phyloP scores from a whole-genome alignment of 2,888 invertebrate genomes.

The Archips crataeganus region DNA sequence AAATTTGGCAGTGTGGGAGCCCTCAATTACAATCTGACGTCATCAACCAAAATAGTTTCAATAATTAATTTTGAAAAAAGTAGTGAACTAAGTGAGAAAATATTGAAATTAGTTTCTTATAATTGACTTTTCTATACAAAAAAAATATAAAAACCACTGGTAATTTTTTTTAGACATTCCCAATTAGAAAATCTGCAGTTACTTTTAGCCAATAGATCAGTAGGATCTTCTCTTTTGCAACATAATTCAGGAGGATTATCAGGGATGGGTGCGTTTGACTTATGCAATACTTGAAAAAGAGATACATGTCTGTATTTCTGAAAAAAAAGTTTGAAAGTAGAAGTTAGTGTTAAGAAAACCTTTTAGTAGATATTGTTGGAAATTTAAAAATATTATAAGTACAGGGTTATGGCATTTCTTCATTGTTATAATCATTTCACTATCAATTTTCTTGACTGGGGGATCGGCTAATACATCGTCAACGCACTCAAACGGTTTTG shows the following conservation, averaged over 20 bases:
- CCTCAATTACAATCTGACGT: too few relatives aligned
- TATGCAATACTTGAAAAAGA: conserved; percentile 76
- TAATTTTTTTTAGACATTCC: too few relatives aligned
- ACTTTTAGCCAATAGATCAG: conserved; percentile 72
- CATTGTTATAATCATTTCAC: conserved; percentile 79
- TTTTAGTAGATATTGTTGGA: neutral
- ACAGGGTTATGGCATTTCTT: conserved; percentile 74
- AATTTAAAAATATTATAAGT: conserved; percentile 21
- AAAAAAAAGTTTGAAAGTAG: conserved; percentile 45
- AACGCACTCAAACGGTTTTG: conserved; percentile 61
- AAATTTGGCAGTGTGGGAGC: too few relatives aligned
- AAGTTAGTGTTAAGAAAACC: neutral
- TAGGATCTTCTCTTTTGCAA: conserved; percentile 66
- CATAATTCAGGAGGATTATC: conserved; percentile 47
- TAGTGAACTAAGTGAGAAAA: too few relatives aligned
- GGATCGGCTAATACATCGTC: conserved; percentile 49
- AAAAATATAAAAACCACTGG: too few relatives aligned
- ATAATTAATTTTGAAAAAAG: too few relatives aligned
- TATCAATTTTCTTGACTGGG: conserved; percentile 61
- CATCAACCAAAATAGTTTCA: too few relatives aligned
- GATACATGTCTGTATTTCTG: conserved; percentile 73
- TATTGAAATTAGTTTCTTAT: too few relatives aligned
- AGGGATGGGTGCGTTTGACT: conserved; percentile 64
- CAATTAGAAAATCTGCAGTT: conserved; percentile 38
- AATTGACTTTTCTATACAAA: too few relatives aligned